These are phyloP conservation scores for Colletes gigas DNA, from an alignment of 1,140 invertebrate genomes.

Conservation along the genomic window DNA sequence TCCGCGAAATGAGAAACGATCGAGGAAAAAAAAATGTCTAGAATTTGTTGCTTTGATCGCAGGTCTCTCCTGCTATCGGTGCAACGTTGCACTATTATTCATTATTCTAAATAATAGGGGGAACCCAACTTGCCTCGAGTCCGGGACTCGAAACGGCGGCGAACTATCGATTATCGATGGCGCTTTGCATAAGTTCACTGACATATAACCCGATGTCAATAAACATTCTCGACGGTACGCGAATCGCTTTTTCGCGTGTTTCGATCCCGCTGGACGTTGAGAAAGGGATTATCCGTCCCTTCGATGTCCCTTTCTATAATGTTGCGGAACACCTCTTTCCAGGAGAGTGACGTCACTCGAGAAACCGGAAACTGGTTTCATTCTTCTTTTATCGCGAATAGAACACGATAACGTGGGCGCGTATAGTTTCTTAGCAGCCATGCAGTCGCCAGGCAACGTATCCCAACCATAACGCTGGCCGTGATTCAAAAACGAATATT, in stretches of 20 bases:
- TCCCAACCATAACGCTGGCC: constrained; percentile 2
- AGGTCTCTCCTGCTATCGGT: too few relatives aligned
- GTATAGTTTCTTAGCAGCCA: constrained; percentile 20
- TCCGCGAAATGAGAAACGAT: too few relatives aligned
- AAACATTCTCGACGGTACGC: constrained; percentile 39
- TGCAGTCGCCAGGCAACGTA: constrained; percentile 11
- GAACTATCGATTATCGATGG: constrained; percentile 62
- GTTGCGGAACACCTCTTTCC: neutral
- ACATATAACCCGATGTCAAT: constrained; percentile 53
- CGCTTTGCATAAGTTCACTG: constrained; percentile 62
- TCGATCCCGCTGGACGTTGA: neutral
- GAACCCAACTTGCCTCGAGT: constrained; percentile 51
- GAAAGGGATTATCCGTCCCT: neutral
- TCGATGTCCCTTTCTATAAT: neutral
- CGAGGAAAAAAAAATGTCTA: too few relatives aligned
- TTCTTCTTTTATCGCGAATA: constrained; percentile 47
- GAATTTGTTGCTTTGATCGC: too few relatives aligned
- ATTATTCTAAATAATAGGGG: constrained; percentile 44
- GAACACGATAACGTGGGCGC: constrained; percentile 32
- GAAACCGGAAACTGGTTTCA: constrained; percentile 49
- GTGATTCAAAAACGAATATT: constrained; percentile 25
- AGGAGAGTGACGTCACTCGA: constrained; percentile 22
- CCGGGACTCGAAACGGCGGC: constrained; percentile 40
- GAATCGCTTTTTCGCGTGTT: neutral
- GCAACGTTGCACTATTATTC: neutral